These are phyloP conservation scores for Sternarchorhynchus goeldii DNA, from an alignment of 2,797 vertebrate species.

Conservation along the genomic window DNA sequence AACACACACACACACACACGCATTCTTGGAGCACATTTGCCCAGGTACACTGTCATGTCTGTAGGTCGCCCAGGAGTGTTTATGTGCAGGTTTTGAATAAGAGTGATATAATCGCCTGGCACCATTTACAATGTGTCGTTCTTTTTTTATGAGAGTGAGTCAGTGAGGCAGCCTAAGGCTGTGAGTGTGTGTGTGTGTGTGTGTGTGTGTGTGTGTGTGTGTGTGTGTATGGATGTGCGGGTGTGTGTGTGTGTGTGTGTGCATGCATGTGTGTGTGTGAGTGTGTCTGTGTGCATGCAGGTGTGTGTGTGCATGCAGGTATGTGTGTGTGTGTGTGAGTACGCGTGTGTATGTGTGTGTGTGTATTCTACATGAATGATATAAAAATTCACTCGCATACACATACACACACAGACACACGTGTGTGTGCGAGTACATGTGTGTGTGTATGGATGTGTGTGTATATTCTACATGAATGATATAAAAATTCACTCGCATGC, in stretches of 20 bases:
- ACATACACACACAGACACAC: constrained; percentile 4
- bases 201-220: background rate
- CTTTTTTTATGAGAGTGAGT: constrained; percentile 22
- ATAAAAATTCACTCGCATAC: background rate
- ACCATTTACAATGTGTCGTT: constrained; percentile 2
- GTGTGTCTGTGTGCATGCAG: background rate
- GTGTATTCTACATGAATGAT: no score
- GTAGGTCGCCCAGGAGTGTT: constrained; percentile 5
- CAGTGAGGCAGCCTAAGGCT: constrained; percentile 13
- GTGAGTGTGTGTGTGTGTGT: constrained; percentile 2
- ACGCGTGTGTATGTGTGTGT: no score
- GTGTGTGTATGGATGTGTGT: no score
- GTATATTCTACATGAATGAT: no score
- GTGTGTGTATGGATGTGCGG: background rate
- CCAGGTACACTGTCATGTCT: background rate
- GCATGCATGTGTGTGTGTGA: background rate
- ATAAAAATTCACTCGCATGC: background rate
- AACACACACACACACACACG: background rate
- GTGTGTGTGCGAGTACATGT: background rate
- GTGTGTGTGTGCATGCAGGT: background rate
- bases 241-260: background rate
- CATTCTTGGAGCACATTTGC: background rate
- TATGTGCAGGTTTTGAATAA: constrained; percentile 24
- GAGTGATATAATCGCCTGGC: constrained; percentile 24
- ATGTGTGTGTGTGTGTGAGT: background rate